Evolutionary conservation across 1,140 invertebrate species (phyloP), one percentile per base, ranked within the genome.

Genomic region (Drosophila seguyi): DNA sequence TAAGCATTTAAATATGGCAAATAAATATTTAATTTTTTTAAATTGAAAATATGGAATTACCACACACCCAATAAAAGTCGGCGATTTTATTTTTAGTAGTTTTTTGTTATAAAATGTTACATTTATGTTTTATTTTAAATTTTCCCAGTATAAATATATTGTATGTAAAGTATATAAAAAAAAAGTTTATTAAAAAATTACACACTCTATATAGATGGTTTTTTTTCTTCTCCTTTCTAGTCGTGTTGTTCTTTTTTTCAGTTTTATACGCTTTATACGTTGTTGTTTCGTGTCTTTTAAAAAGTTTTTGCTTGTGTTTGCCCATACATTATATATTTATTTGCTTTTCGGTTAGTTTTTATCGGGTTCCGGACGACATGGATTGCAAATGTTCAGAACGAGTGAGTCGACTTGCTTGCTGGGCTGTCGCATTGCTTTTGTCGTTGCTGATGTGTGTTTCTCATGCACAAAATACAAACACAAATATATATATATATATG

Each of bases 131-230:
- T 79, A 82, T 81, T 84, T 75, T 81, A 75, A 71, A 47, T 83
- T 66, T 88, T 88, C 66, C 85, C 85, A 88, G 86, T 88, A 88
- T 88, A 88, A 88, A 88, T 88, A 88, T 88, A 88, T 88, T 66
- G 61, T 84, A 84, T 88, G 82, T 88, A 90, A 88, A 88, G 85
- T 78, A 88, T 88, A 90, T 88, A 88, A 88, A 88, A 88, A 88
- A 86, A 88, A 88, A 90, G 85, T 88, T 88, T 41, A 78, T 80
- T 88, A 88, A 88, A 88, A 88, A 88, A 88, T 90, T 88, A 88
- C 84, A 88, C 84, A 78, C 79, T 88, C 79, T 76, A 76, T 79
- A 55, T 61, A 50, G 38, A 52, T 67, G 42, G 16, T 60, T 62
- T n/a, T 60, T 36, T 13, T 29, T 31, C 16, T 63, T 52, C 39